A percentile compares a stretch with the other conserved stretches of the same genome.
phyloP scores from a whole-genome alignment of 2,113 vertebrate genomes.

The Pelvicachromis taeniatus region DNA sequence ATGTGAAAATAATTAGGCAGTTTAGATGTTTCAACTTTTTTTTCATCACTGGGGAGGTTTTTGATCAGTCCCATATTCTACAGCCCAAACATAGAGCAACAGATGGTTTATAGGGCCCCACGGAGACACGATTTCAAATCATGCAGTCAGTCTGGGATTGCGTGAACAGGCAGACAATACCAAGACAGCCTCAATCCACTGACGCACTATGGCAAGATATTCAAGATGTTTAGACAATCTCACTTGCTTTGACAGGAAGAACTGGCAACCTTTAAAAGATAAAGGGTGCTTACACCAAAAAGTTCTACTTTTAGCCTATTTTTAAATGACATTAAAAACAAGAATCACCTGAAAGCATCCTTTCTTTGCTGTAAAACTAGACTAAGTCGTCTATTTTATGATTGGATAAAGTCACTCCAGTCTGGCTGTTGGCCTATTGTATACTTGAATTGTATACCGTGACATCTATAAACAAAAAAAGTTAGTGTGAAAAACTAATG shows the following conservation, averaged over 20 bases:
- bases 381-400: not conserved
- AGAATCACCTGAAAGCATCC: not conserved
- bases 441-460: not conserved
- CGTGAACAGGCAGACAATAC: not conserved
- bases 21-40: not conserved
- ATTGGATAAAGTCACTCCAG: not conserved
- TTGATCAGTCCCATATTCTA: not conserved
- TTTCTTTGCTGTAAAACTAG: not conserved
- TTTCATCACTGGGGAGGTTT: not conserved
- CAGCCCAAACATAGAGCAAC: not conserved
- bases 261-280: not conserved
- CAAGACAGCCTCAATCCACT: not conserved
- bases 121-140: not conserved
- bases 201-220: not conserved
- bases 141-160: not conserved
- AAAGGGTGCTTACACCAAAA: not conserved
- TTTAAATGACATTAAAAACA: not conserved
- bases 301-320: not conserved
- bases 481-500: not conserved
- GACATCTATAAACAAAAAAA: not conserved
- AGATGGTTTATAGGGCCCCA: not conserved
- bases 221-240: not conserved
- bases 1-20: not conserved
- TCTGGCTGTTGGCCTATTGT: not conserved
- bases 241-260: not conserved